Percentiles rank a stretch among this genome's conserved stretches.
Conservation (phyloP, 2,888 invertebrate genomes). For the Schrankia costaestrigalis region DNA sequence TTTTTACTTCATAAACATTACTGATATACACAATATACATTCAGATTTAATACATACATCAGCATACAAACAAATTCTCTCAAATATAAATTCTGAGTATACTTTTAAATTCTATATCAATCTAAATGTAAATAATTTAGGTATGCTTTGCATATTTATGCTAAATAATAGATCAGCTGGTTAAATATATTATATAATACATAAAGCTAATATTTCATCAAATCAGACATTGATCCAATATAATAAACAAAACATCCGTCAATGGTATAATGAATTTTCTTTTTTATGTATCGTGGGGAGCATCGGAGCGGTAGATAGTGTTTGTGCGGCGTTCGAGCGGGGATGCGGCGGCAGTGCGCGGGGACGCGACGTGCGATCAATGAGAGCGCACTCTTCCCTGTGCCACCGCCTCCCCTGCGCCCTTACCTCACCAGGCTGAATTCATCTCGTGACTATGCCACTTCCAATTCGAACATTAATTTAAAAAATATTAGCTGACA, state of each 20-base stretch:
- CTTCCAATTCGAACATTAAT: constrained; percentile 59
- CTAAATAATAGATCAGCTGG: too few species aligned
- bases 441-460: constrained; percentile 57
- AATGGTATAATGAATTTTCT: constrained; percentile 6
- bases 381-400: constrained; percentile 59
- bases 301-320: constrained; percentile 53
- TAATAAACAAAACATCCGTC: constrained; percentile 2
- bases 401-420: constrained; percentile 31
- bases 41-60: too few species aligned
- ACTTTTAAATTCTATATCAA: too few species aligned
- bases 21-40: too few species aligned
- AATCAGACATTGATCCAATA: too few species aligned
- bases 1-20: neutral
- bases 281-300: too few species aligned
- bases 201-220: too few species aligned
- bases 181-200: too few species aligned
- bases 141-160: too few species aligned
- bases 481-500: constrained; percentile 46
- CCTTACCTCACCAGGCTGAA: constrained; percentile 38
- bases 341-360: constrained; percentile 36
- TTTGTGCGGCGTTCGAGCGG: constrained; percentile 54
- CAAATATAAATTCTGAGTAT: too few species aligned
- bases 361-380: constrained; percentile 73
- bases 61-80: too few species aligned
- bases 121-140: too few species aligned